Base-by-base conservation (phyloP, 2,888 invertebrate genomes). In the Candidula unifasciata region DNA sequence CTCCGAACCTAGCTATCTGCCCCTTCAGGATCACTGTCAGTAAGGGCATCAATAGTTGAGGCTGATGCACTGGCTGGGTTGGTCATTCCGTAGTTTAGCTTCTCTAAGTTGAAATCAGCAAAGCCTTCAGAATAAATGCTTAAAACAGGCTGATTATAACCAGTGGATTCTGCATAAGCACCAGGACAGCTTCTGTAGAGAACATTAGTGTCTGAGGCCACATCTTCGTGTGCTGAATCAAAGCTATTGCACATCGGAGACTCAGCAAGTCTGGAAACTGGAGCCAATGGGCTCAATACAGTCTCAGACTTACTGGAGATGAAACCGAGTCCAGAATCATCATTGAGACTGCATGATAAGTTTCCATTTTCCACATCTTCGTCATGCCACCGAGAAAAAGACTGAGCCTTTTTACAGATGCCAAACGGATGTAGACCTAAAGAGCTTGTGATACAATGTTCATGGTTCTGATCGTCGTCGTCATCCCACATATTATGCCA, bases 1-100 rank as follows among this genome's bases (percentile, higher is more conserved):
- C 33, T 33, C 33, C 3, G 3, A 68, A 21, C 37, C 71, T 73
- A 73, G 44, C 6, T 76, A 33, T 21, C n/a, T 57, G 54, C 33
- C 30, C 73, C 81, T 10, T 78, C 83, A 69, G 80, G 84, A 10
- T 84, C 84, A 69, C 84, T 84, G 68, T 84, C 84, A 33, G 84
- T 84, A 5, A 84, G 84, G 21, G 76, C 64, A 74, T 84, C 84
- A n/a, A 84, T 57, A 37, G 84, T 69, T 30, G 83, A 83, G 24
- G 66, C 54, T 3, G 83, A 68, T 33, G 64, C 33, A 24, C 27
- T 77, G 16, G 54, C 54, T n/a, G 76, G 64, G 69, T 33, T 35
- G n/a, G 35, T 24, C 16, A 57, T 27, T 5, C 54, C 30, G 3
- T 68, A 57, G 27, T 44, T 30, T 2, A 54, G 27, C 27, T 74